Evolutionary conservation across 2,797 vertebrate species (phyloP), one percentile per base, ranked within the genome.

Genomic region (Dendrocincla fuliginosa): DNA sequence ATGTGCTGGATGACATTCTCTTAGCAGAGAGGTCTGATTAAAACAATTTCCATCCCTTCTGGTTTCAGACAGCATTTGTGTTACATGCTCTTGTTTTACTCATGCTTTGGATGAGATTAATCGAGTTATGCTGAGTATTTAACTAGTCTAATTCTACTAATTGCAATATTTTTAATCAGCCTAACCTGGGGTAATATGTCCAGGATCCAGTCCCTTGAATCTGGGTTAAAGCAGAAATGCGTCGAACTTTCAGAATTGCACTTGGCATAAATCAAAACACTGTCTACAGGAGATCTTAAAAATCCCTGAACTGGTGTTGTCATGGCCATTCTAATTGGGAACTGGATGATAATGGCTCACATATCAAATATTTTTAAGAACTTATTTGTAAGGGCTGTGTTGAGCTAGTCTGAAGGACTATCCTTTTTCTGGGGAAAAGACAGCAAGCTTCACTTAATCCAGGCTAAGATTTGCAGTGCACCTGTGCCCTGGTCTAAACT

Each of bases 21-120:
- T 28, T 32, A 46, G 52, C 27, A 64, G 79, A 92, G 89, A 67
- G 69, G 46, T 33, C 60, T 76, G 73, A 87, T 89, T 42, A 68
- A 76, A 96, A 71, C 67, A 28, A 70, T 80, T 91, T 59, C 71
- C 30, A 57, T 68, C 68, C 46, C 57, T 95, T 91, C 88, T 81
- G 63, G 12, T 81, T 78, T 90, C 84, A 81, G 61, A 16, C 53
- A 75, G 53, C 28, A 5, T 63, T 87, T 71, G 32, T 76, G 56
- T 84, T 92, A 70, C 50, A 32, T 47, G 28, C 33, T 42, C 41
- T 28, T 47, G 35, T 82, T 88, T 59, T 67, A 44, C 59, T 76
- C 14, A 2, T 76, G 50, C 47, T 86, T 91, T 61, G 67, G 30
- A 30, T 69, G 37, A 49, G 64, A 61, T 50, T 28, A 20, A 18